These are phyloP conservation scores for Eupithecia insigniata DNA, from an alignment of 2,888 invertebrate species.

Conservation along the genomic window DNA sequence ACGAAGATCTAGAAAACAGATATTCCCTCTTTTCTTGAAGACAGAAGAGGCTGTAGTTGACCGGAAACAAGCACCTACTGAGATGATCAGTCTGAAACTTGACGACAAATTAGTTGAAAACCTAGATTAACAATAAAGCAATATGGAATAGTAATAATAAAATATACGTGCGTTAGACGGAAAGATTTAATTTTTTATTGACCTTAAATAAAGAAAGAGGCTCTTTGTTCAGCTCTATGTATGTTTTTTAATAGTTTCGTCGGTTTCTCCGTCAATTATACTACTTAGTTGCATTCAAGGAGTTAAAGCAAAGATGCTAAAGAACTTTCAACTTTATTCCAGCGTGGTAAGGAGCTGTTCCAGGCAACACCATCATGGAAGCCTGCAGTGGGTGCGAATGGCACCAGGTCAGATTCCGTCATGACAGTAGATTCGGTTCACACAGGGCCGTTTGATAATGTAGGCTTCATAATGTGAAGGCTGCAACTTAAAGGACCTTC, in stretches of 20 bases:
- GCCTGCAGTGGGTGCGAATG: constrained; percentile 59
- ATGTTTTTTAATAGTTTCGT: too few species aligned
- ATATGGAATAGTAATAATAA: too few species aligned
- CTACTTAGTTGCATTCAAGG: background rate
- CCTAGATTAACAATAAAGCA: too few species aligned
- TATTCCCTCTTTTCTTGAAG: background rate
- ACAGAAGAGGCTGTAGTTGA: background rate
- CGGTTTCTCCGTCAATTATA: too few species aligned
- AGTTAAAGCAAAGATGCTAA: background rate
- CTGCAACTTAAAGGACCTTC: background rate
- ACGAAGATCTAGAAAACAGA: background rate
- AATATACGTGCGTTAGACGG: too few species aligned
- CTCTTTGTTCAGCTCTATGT: too few species aligned
- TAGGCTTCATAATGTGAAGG: constrained; percentile 60
- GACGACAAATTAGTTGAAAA: background rate
- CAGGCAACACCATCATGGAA: constrained; percentile 80
- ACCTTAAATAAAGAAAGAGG: too few species aligned
- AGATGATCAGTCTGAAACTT: background rate
- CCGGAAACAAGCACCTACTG: background rate
- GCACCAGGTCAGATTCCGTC: constrained; percentile 53
- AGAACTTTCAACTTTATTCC: constrained; percentile 40
- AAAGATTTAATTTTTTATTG: too few species aligned
- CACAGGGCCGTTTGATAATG: constrained; percentile 59
- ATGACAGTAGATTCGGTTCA: constrained; percentile 52
- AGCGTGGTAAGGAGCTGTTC: constrained; percentile 82